Evolutionary conservation across 1,140 invertebrate genomes (phyloP).

Genomic region (Rhagoletis zephyria): DNA sequence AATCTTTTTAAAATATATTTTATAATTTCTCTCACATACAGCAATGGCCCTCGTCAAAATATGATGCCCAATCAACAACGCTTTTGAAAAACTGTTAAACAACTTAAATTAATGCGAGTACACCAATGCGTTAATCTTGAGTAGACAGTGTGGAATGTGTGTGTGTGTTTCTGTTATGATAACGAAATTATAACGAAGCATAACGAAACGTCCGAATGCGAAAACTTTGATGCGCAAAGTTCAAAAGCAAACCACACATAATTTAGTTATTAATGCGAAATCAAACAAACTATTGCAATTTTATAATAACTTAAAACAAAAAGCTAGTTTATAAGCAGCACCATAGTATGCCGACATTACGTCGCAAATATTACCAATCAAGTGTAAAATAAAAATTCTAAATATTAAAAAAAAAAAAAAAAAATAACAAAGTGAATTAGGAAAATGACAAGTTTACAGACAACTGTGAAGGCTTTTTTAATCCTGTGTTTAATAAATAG

Average conservation of each 20-base stretch:
- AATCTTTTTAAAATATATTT: conserved; percentile 45
- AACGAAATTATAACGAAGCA: conserved; percentile 19
- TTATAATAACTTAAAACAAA: conserved; percentile 17
- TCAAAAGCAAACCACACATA: background rate
- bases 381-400: conserved; percentile 20
- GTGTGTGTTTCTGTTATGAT: conserved; percentile 7
- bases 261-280: background rate
- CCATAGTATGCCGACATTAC: background rate
- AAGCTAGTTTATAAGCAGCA: conserved; percentile 25
- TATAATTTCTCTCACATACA: conserved; percentile 57
- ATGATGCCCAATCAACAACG: conserved; percentile 58
- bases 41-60: conserved; percentile 60
- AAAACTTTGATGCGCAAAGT: conserved; percentile 18
- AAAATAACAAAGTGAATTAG: background rate
- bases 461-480: background rate
- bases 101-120: background rate
- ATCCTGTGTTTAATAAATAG: background rate
- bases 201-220: background rate
- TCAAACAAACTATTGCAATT: conserved; percentile 27
- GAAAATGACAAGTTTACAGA: conserved; percentile 18
- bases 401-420: background rate
- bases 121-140: conserved; percentile 17
- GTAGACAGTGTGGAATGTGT: conserved; percentile 14
- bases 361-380: background rate
- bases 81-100: conserved; percentile 43